Evolutionary conservation across 1,140 invertebrate species (phyloP).

Genomic region (Cryptotermes secundus): DNA sequence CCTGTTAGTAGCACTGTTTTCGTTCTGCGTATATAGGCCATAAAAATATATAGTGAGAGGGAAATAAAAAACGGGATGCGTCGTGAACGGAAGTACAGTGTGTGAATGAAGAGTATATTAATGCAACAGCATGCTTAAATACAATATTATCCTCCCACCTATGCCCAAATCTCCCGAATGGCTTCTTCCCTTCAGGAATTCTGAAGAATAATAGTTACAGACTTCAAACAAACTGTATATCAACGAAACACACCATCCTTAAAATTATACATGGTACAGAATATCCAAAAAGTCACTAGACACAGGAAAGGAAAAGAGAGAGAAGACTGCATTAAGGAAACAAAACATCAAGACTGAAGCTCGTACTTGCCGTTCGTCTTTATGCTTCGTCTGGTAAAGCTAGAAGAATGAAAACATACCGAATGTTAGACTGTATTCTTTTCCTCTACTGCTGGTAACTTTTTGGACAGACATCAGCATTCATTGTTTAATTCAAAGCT

Average conservation of each 20-base stretch:
- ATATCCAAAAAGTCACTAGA: conserved; percentile 16
- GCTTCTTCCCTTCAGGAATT: too few relatives aligned
- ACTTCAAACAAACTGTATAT: not conserved
- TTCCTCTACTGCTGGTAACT: not conserved
- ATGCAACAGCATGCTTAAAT: too few relatives aligned
- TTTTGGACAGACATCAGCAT: not conserved
- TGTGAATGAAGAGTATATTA: too few relatives aligned
- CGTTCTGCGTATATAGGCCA: too few relatives aligned
- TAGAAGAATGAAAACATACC: not conserved
- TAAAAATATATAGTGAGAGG: too few relatives aligned
- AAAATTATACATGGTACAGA: not conserved
- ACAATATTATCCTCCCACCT: too few relatives aligned
- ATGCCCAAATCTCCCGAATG: too few relatives aligned
- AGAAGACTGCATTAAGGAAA: not conserved
- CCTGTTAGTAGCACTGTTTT: too few relatives aligned
- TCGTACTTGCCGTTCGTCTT: not conserved
- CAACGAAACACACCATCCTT: conserved; percentile 1
- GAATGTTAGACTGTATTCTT: not conserved
- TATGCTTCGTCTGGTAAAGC: conserved; percentile 17
- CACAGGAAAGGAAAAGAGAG: not conserved
- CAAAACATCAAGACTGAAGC: not conserved
- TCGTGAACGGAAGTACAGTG: too few relatives aligned
- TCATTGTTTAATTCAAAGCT: too few relatives aligned
- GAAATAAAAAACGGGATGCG: too few relatives aligned
- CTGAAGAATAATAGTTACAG: not conserved